A percentile compares a stretch with the other conserved stretches of the same genome.
Conservation (phyloP, 2,113 vertebrate genomes). For the Scolopax mira region DNA sequence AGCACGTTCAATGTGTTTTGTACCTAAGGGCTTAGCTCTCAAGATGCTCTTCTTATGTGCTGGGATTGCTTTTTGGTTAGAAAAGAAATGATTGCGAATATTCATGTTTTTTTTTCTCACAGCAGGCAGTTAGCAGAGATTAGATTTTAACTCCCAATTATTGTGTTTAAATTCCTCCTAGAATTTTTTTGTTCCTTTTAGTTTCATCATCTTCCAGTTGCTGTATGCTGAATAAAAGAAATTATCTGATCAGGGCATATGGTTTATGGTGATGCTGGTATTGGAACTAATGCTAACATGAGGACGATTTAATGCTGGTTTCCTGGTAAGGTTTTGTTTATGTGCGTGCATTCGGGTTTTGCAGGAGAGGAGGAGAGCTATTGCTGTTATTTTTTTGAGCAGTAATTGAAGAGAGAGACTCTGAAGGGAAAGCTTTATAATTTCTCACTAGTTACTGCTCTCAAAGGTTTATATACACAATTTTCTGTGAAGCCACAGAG, state of each 20-base stretch:
- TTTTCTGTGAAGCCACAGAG: neutral
- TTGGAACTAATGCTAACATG: neutral
- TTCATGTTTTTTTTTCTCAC: neutral
- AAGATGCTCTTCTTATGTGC: neutral
- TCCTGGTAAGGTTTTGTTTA: neutral
- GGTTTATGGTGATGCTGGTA: neutral
- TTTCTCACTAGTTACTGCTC: neutral
- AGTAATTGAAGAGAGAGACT: neutral
- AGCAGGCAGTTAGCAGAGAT: constrained; percentile 3
- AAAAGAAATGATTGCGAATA: neutral
- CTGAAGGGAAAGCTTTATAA: neutral
- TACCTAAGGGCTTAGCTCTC: neutral
- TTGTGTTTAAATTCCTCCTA: neutral
- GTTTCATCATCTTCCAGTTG: neutral
- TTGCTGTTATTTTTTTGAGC: neutral
- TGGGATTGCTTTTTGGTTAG: neutral
- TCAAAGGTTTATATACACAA: neutral
- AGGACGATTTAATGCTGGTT: neutral
- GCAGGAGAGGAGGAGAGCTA: neutral
- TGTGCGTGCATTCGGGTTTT: neutral
- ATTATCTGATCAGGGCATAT: neutral
- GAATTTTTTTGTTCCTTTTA: neutral
- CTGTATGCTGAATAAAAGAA: constrained; percentile 8
- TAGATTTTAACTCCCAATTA: neutral
- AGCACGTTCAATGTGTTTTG: neutral